These are phyloP conservation scores for Piprites chloris DNA, from an alignment of 2,113 vertebrate genomes.

Conservation along the genomic window DNA sequence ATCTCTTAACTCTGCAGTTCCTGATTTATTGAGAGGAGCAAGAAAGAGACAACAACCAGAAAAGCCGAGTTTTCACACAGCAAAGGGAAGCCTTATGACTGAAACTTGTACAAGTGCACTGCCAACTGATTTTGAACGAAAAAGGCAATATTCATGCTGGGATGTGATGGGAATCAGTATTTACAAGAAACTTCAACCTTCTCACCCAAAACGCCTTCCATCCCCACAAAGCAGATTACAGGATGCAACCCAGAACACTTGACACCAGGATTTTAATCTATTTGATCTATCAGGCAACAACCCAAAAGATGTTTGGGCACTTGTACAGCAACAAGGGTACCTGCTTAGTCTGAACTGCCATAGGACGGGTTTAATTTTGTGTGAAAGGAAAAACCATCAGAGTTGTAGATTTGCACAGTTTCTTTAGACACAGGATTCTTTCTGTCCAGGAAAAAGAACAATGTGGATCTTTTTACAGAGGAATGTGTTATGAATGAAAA, in stretches of 20 bases:
- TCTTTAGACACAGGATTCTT: neutral
- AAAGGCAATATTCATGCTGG: neutral
- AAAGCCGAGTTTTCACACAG: neutral
- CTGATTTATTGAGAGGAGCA: neutral
- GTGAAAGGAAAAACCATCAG: accelerated
- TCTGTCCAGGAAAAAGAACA: neutral
- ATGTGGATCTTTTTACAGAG: neutral
- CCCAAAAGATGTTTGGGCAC: neutral
- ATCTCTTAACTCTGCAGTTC: neutral
- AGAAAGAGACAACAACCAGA: neutral
- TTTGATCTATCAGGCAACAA: neutral
- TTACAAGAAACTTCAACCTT: neutral
- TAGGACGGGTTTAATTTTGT: neutral
- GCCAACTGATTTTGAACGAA: neutral
- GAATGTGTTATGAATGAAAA: neutral
- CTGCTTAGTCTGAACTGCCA: neutral
- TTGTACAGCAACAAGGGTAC: neutral
- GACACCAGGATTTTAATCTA: neutral
- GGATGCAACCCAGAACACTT: neutral
- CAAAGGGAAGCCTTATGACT: neutral
- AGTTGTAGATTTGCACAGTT: neutral
- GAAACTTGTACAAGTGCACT: neutral
- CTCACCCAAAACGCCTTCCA: neutral
- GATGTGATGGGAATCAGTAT: neutral
- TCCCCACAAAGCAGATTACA: neutral